These are phyloP conservation scores for Muscicapa striata DNA, from an alignment of 2,797 vertebrate species.

Conservation along the genomic window DNA sequence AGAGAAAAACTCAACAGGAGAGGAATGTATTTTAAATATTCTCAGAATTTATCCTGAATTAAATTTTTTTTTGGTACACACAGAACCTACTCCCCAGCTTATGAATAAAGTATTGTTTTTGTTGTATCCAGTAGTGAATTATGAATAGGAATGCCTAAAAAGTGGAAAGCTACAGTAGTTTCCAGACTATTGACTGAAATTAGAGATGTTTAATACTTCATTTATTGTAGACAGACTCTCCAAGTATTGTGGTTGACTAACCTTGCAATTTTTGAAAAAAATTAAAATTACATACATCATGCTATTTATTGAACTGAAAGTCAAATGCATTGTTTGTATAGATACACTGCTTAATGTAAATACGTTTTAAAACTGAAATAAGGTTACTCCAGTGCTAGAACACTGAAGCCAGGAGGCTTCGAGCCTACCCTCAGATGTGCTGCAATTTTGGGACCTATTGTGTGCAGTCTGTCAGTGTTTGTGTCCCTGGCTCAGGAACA, in stretches of 20 bases:
- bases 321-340: background rate
- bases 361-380: background rate
- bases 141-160: slow-evolving; percentile 11
- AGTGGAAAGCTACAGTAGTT: background rate
- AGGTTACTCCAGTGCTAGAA: background rate
- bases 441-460: background rate
- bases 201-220: background rate
- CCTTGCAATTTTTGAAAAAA: background rate
- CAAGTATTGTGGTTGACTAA: background rate
- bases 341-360: background rate
- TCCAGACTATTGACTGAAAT: slow-evolving; percentile 14
- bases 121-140: slow-evolving; percentile 20
- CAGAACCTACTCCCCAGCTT: background rate
- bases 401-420: background rate
- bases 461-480: background rate
- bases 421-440: background rate
- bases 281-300: background rate
- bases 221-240: background rate
- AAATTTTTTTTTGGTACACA: background rate
- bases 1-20: background rate
- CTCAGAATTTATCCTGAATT: background rate
- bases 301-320: background rate
- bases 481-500: background rate
- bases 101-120: slow-evolving; percentile 14
- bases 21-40: background rate